A percentile compares a stretch with the other conserved stretches of the same genome.
phyloP scores from a whole-genome alignment of 2,888 invertebrate species.

The Nomada hirtipes region DNA sequence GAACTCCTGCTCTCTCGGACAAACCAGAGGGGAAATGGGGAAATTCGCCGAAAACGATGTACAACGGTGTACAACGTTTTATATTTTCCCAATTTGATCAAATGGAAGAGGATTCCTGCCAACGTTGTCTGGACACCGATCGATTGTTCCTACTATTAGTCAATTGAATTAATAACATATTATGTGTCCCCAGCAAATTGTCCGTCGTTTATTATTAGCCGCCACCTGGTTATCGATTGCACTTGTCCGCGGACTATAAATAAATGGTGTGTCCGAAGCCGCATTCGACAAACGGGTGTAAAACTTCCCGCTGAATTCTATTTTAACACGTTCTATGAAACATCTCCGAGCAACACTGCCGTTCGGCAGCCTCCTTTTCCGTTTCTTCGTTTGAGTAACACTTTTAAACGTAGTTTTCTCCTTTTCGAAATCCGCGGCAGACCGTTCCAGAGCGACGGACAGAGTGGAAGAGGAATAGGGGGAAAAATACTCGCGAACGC shows the following conservation, averaged over 20 bases:
- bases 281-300: neutral
- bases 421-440: slow-evolving; percentile 6
- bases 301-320: too few species aligned
- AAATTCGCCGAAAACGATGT: neutral
- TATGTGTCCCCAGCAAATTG: neutral
- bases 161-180: neutral
- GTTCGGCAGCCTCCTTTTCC: too few species aligned
- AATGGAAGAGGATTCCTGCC: neutral
- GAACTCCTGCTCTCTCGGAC: slow-evolving; percentile 13
- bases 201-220: slow-evolving; percentile 1
- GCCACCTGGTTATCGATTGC: slow-evolving; percentile 9
- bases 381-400: neutral
- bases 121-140: neutral
- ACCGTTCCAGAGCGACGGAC: neutral
- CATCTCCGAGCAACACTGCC: too few species aligned
- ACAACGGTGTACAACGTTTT: neutral
- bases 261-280: neutral
- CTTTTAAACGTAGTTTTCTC: neutral
- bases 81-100: neutral
- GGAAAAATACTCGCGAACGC: slow-evolving; percentile 9
- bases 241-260: neutral
- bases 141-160: neutral
- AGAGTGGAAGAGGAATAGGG: neutral
- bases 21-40: slow-evolving; percentile 10
- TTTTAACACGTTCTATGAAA: neutral